Conservation (phyloP, 2,797 vertebrate species). For the Phrynocephalus forsythii region DNA sequence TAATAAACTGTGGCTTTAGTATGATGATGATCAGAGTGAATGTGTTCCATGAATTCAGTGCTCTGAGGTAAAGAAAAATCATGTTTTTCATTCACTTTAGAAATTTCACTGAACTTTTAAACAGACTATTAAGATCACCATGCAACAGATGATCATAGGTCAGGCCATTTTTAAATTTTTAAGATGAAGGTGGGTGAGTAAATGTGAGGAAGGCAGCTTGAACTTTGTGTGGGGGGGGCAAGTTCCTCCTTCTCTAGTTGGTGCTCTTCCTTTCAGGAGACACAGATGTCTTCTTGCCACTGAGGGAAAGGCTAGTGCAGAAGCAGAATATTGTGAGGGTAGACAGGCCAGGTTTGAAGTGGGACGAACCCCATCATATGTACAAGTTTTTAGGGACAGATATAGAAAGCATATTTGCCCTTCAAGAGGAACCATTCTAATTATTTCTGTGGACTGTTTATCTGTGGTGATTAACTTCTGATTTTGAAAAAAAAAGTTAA, state of each 20-base stretch:
- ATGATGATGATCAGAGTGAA: background rate
- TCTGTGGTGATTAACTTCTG: background rate
- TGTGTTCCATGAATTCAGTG: background rate
- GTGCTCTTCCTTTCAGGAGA: background rate
- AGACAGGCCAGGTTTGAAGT: background rate
- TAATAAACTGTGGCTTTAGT: background rate
- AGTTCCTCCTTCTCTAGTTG: background rate
- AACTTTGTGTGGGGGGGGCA: background rate
- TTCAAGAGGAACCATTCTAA: background rate
- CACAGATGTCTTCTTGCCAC: background rate
- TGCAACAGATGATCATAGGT: background rate
- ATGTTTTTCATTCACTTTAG: background rate
- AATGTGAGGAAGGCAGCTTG: background rate
- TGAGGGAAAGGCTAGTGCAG: background rate
- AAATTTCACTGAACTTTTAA: no score
- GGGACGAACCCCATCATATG: background rate
- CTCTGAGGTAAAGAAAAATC: slow-evolving; percentile 27
- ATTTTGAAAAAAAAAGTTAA: no score
- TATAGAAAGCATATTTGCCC: background rate
- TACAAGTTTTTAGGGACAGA: background rate
- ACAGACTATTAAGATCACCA: background rate
- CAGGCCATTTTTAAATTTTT: background rate
- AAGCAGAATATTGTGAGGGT: background rate
- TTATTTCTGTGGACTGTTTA: no score
- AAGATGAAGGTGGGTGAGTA: background rate